Base-by-base conservation (phyloP, 2,797 vertebrate species). In the Ctenopoma multispine region DNA sequence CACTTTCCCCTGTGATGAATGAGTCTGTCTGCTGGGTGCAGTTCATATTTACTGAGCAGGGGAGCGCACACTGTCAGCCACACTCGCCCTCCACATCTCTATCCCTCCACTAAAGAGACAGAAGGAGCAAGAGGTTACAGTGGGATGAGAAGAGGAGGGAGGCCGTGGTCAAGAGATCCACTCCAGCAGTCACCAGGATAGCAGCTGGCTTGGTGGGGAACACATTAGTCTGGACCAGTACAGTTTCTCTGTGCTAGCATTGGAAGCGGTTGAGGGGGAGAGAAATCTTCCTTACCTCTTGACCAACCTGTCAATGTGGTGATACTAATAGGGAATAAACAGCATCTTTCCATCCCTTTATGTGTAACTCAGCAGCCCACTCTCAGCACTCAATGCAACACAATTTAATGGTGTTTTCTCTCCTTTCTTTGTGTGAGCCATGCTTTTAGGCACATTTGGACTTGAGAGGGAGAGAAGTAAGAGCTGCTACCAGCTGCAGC, bases 31-130 rank as follows among this genome's bases (percentile, higher is more conserved):
- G 88, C 92, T 89, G 91, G 89, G 89, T 93, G 92, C 92, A 94
- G 93, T 94, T 94, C 94, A 95, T 94, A 94, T 94, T 94, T 94
- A 95, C 94, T 93, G 93, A 94, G 93, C 93, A 95, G 91, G 91
- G 88, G 90, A 94, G 94, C 91, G 82, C 91, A 87, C 88, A 93
- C 92, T 95, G 93, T 95, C 93, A 95, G 91, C 94, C 92, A 92
- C 90, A 71, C 90, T 92, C 89, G 81, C 92, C 93, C 92, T 93
- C 92, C 91, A 94, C 93, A 93, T 94, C 94, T 95, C 93, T 93
- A 93, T 94, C 88, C 90, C 83, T 82, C 77, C 82, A 80, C 92
- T 94, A 94, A 94, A 92, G 85, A 93, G 94, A 94, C 93, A 91
- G 88, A 89, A 75, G 72, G 92, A 91, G 93, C 92, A 90, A 92